phyloP scores from a whole-genome alignment of 2,888 invertebrate species.

The Leptinotarsa tumamoca region DNA sequence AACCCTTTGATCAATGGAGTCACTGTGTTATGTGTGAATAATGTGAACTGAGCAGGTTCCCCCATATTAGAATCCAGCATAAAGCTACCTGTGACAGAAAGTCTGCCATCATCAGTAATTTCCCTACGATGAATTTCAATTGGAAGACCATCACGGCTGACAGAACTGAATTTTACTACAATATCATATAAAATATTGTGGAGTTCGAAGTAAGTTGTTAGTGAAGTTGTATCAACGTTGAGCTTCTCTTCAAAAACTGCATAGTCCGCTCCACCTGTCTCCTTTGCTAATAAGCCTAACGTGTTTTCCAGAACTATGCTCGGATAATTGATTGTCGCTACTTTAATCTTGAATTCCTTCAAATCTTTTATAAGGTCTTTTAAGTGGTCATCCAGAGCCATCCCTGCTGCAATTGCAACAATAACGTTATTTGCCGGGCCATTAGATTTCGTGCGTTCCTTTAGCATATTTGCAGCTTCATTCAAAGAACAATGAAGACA shows the following conservation, averaged over 20 bases:
- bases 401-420: slow-evolving; percentile 71
- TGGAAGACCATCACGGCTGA: slow-evolving; percentile 65
- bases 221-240: slow-evolving; percentile 68
- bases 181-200: slow-evolving; percentile 68
- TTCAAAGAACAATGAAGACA: slow-evolving; percentile 68
- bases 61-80: slow-evolving; percentile 69
- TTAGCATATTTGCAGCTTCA: slow-evolving; percentile 67
- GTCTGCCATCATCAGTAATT: slow-evolving; percentile 67
- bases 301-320: slow-evolving; percentile 64
- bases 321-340: slow-evolving; percentile 71
- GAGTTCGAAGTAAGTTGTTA: slow-evolving; percentile 70
- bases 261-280: slow-evolving; percentile 67
- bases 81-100: slow-evolving; percentile 69
- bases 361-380: slow-evolving; percentile 65
- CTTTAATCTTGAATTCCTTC: slow-evolving; percentile 65
- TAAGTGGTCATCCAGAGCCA: slow-evolving; percentile 65
- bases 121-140: slow-evolving; percentile 70
- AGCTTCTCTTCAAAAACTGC: slow-evolving; percentile 69
- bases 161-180: slow-evolving; percentile 67
- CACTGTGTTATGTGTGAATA: slow-evolving; percentile 69
- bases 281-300: slow-evolving; percentile 66
- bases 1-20: slow-evolving; percentile 69
- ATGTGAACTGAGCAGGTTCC: slow-evolving; percentile 68
- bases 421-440: slow-evolving; percentile 70
- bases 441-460: slow-evolving; percentile 62